Percentiles rank a stretch among this genome's conserved stretches.
phyloP scores from a whole-genome alignment of 2,113 vertebrate species.

The Melanerpes aurifrons region DNA sequence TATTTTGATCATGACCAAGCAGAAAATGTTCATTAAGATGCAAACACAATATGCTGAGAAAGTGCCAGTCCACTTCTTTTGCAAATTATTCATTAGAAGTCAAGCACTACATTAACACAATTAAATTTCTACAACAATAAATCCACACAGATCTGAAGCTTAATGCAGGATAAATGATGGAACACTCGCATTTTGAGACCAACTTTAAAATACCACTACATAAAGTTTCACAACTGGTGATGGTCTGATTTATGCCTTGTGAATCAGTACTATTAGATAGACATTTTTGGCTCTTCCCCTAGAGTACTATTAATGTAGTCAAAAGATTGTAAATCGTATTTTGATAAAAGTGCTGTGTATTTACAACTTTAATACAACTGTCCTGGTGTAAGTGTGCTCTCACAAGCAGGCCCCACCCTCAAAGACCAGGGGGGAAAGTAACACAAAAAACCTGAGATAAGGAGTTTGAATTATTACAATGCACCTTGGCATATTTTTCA shows the following conservation, averaged over 20 bases:
- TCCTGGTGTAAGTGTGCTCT: no score
- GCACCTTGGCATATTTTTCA: no score
- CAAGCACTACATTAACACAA: constrained; percentile 29
- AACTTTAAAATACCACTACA: not conserved
- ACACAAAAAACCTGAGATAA: no score
- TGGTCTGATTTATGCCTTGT: not conserved
- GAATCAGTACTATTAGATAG: not conserved
- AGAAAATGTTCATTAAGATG: constrained; percentile 69
- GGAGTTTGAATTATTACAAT: no score
- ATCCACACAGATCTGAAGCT: not conserved
- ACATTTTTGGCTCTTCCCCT: not conserved
- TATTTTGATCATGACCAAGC: constrained; percentile 66
- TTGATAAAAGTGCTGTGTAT: not conserved
- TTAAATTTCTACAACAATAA: constrained; percentile 43
- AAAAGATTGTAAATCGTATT: not conserved
- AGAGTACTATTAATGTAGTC: not conserved
- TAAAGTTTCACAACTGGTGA: not conserved
- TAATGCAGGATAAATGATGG: not conserved
- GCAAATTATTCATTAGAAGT: constrained; percentile 52
- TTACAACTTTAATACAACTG: not conserved
- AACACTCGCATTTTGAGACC: not conserved
- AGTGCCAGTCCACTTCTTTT: constrained; percentile 41
- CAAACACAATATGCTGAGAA: constrained; percentile 43
- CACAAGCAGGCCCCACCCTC: no score
- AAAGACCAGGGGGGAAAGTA: no score